A percentile compares a stretch with the other conserved stretches of the same genome.
Evolutionary conservation across 2,113 vertebrate genomes (phyloP).

Genomic region (Microcebus lehilahytsara): DNA sequence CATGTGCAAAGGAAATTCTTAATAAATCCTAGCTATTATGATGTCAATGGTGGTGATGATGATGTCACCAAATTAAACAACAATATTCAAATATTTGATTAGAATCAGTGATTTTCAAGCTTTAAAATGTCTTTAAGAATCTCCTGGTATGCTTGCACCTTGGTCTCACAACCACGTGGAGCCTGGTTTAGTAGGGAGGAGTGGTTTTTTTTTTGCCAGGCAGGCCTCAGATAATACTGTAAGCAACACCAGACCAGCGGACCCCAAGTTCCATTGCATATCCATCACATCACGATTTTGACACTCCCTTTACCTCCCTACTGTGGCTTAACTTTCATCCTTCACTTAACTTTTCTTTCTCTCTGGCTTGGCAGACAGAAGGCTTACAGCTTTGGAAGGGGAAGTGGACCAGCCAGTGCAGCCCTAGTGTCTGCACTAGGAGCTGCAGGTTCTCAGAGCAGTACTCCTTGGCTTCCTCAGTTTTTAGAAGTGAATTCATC

Average conservation of each 20-base stretch:
- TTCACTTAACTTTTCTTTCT: neutral
- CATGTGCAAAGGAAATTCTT: neutral
- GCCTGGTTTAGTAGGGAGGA: neutral
- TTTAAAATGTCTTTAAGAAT: neutral
- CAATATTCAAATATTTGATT: neutral
- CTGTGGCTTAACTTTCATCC: neutral
- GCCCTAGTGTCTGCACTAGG: neutral
- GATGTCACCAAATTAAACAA: neutral
- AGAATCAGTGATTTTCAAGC: neutral
- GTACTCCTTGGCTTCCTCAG: neutral
- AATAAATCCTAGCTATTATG: neutral
- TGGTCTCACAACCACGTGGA: neutral
- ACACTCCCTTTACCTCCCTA: neutral
- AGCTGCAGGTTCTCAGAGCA: neutral
- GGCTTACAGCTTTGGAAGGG: neutral
- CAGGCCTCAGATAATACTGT: neutral
- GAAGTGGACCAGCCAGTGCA: neutral
- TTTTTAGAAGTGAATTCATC: neutral
- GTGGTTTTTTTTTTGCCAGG: neutral
- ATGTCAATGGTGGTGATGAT: neutral
- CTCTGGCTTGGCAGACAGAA: neutral
- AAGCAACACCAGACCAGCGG: neutral
- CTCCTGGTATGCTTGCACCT: neutral
- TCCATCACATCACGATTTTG: neutral
- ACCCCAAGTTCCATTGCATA: neutral